A percentile compares a stretch with the other conserved stretches of the same genome.
These are phyloP conservation scores for Phyllotreta striolata DNA, from an alignment of 2,888 invertebrate genomes.

Conservation along the genomic window DNA sequence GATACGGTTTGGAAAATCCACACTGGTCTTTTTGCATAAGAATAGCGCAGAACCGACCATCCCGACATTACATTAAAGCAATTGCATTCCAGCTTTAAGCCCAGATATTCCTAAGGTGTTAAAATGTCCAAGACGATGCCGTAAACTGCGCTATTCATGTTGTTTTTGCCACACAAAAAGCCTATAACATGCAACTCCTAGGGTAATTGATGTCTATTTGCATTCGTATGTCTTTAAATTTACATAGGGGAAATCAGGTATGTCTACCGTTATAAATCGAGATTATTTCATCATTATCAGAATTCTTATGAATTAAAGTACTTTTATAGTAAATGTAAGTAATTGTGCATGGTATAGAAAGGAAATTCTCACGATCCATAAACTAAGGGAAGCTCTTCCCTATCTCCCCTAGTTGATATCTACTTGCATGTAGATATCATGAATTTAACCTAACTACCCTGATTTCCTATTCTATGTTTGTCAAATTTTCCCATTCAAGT, in stretches of 20 bases:
- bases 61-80: constrained; percentile 26
- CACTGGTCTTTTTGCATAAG: not conserved
- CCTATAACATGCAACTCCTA: constrained; percentile 22
- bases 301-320: too few relatives aligned
- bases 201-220: constrained; percentile 24
- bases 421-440: constrained; percentile 18
- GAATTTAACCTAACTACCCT: constrained; percentile 17
- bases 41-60: constrained; percentile 12
- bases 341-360: too few relatives aligned
- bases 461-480: constrained; percentile 24
- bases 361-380: too few relatives aligned
- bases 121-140: constrained; percentile 31
- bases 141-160: constrained; percentile 33
- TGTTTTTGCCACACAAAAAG: constrained; percentile 32
- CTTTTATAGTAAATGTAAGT: too few relatives aligned
- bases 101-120: constrained; percentile 35
- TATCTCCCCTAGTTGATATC: constrained; percentile 11
- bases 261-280: too few relatives aligned
- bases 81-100: constrained; percentile 33
- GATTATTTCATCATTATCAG: too few relatives aligned
- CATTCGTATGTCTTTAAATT: constrained; percentile 20
- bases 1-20: too few relatives aligned
- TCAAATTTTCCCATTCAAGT: constrained; percentile 24
- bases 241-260: not conserved
- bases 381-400: not conserved